Conservation (phyloP, 2,888 invertebrate species). For the Desoria tigrina region DNA sequence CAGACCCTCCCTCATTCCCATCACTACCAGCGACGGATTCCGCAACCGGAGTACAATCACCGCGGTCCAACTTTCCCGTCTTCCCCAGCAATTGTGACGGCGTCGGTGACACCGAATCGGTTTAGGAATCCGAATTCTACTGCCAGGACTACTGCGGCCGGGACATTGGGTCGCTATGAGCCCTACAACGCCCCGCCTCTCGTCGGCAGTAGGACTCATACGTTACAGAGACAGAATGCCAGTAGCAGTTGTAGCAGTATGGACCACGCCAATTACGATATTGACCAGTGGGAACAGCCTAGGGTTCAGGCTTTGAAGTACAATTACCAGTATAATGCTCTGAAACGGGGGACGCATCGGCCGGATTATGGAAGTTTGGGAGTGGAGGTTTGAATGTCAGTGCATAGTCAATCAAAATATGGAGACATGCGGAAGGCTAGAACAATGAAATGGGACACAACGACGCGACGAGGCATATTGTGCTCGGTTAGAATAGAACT, state of each 20-base stretch:
- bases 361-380: constrained; percentile 17
- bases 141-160: constrained; percentile 1
- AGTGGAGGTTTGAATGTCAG: constrained; percentile 2
- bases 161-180: constrained; percentile 10
- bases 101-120: constrained; percentile 7
- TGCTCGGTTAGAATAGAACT: too few relatives aligned
- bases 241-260: constrained; percentile 12
- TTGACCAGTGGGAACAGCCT: constrained; percentile 40
- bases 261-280: constrained; percentile 23
- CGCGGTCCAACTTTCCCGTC: neutral
- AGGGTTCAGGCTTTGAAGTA: constrained; percentile 40
- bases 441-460: too few relatives aligned
- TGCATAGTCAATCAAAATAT: too few relatives aligned
- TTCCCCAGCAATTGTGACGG: constrained; percentile 7
- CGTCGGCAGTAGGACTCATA: constrained; percentile 2
- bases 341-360: constrained; percentile 18
- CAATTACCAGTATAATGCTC: constrained; percentile 24
- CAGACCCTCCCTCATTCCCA: constrained; percentile 36
- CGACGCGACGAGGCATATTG: too few relatives aligned
- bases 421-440: too few relatives aligned
- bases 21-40: constrained; percentile 14
- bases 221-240: constrained; percentile 10
- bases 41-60: neutral
- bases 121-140: constrained; percentile 11
- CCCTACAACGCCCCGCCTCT: neutral